A percentile compares a stretch with the other conserved stretches of the same genome.
Evolutionary conservation across 1,140 invertebrate species (phyloP).

Genomic region (Zaprionus taronus): DNA sequence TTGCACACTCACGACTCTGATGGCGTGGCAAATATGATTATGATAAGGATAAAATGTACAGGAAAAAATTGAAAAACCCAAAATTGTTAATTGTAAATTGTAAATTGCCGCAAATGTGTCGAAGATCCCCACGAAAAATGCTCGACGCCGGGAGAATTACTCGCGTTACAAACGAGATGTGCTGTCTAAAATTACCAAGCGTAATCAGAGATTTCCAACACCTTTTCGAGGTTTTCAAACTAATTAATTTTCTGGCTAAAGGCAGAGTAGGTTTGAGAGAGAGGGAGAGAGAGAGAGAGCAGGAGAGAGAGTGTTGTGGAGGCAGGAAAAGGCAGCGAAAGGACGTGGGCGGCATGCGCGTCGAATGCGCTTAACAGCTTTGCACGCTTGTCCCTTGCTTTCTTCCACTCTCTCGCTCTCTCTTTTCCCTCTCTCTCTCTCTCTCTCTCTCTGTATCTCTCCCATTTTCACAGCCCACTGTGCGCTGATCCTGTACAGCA

Average conservation of each 20-base stretch:
- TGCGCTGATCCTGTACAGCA: slow-evolving; percentile 14
- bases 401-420: slow-evolving; percentile 23
- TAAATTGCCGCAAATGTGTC: slow-evolving; percentile 38
- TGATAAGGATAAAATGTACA: slow-evolving; percentile 55
- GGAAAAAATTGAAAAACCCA: slow-evolving; percentile 11
- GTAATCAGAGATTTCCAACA: slow-evolving; percentile 81
- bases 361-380: slow-evolving; percentile 78
- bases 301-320: slow-evolving; percentile 5
- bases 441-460: background rate
- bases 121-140: slow-evolving; percentile 26
- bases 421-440: background rate
- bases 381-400: slow-evolving; percentile 42
- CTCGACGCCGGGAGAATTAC: slow-evolving; percentile 37
- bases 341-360: slow-evolving; percentile 60
- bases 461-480: background rate
- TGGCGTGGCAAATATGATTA: slow-evolving; percentile 78
- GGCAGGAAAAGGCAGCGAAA: slow-evolving; percentile 14
- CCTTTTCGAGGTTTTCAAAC: slow-evolving; percentile 57
- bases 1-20: slow-evolving; percentile 64
- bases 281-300: background rate
- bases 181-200: slow-evolving; percentile 65
- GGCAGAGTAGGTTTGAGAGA: background rate
- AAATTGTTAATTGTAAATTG: slow-evolving; percentile 20
- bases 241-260: slow-evolving; percentile 64
- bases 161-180: slow-evolving; percentile 61